phyloP scores from a whole-genome alignment of 2,888 invertebrate species.

The Torymus tubicola region DNA sequence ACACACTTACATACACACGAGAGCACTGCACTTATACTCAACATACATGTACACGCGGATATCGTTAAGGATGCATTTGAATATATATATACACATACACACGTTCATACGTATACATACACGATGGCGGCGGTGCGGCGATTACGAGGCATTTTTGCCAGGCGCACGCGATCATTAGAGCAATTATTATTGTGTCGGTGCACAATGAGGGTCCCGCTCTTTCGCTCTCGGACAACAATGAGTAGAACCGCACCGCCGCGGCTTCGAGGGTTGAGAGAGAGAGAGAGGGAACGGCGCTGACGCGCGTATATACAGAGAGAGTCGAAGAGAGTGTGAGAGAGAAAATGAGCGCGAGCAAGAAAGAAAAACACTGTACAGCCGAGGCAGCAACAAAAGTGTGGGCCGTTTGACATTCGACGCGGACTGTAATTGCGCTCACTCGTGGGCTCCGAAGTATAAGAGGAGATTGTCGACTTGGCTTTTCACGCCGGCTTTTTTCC shows the following conservation, averaged over 20 bases:
- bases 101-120: too few species aligned
- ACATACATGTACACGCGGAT: not conserved
- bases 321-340: slow-evolving; percentile 10
- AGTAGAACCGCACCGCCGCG: slow-evolving; percentile 59
- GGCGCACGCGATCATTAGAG: slow-evolving; percentile 72
- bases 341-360: not conserved
- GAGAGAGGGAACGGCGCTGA: slow-evolving; percentile 44
- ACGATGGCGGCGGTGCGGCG: slow-evolving; percentile 56
- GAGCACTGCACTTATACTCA: not conserved
- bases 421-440: slow-evolving; percentile 41
- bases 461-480: slow-evolving; percentile 14
- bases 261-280: slow-evolving; percentile 46
- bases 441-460: not conserved
- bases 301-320: slow-evolving; percentile 1
- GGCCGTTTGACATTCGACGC: slow-evolving; percentile 48
- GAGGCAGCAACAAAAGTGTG: slow-evolving; percentile 15
- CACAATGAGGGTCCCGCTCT: slow-evolving; percentile 66
- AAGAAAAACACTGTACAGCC: slow-evolving; percentile 20
- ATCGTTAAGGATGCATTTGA: slow-evolving; percentile 46
- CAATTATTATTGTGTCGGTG: slow-evolving; percentile 72
- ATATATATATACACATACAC: not conserved
- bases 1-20: not conserved
- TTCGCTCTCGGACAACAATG: slow-evolving; percentile 65
- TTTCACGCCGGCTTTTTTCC: slow-evolving; percentile 20
- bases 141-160: slow-evolving; percentile 70